Base-by-base conservation (phyloP, 2,888 invertebrate genomes). In the Eristalis intricaria region DNA sequence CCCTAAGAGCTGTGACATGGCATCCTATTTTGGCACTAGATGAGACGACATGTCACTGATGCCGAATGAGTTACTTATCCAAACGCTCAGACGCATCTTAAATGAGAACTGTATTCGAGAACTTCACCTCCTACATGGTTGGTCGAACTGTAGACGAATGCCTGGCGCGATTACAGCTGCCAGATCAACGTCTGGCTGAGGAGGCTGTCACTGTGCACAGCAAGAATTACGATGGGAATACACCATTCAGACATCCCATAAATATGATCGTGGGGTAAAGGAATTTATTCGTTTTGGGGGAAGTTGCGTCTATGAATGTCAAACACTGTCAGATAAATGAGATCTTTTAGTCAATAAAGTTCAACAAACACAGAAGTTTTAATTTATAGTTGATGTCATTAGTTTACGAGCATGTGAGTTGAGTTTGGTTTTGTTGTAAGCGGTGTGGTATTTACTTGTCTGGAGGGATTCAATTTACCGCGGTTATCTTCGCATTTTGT, bases 191-290 rank as follows among this genome's bases (percentile, higher is more conserved):
- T 84, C 84, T 87, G 76, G 70, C 50, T 50, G 50, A 60, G 70
- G n/a, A 75, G 70, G 61, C n/a, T 69, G 80, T 73, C 80, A 73
- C 60, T 60, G 65, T 60, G 56, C 50, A 38, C 84, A 88, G 69
- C 69, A 88, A 80, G 77, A 88, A 80, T 88, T 84, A 84, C 88
- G 88, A 88, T 88, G 88, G 88, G 88, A 88, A 88, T 88, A 88
- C 80, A 65, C 79, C 22, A 81, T 83, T 88, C 74, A 84, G 84
- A 88, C 88, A 84, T 81, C 69, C 80, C 88, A 88, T 84, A 84
- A 88, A 88, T 84, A 84, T 84, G 80, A 84, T 81, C 80, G 73
- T 40, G 32, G 70, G 43, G 83, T 75, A 70, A 29, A 71, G 40
- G 78, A 78, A 78, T 78, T 70, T 73, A 64, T 68, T 26, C 29